phyloP scores from a whole-genome alignment of 2,888 invertebrate species.

The Drosophila mimica region DNA sequence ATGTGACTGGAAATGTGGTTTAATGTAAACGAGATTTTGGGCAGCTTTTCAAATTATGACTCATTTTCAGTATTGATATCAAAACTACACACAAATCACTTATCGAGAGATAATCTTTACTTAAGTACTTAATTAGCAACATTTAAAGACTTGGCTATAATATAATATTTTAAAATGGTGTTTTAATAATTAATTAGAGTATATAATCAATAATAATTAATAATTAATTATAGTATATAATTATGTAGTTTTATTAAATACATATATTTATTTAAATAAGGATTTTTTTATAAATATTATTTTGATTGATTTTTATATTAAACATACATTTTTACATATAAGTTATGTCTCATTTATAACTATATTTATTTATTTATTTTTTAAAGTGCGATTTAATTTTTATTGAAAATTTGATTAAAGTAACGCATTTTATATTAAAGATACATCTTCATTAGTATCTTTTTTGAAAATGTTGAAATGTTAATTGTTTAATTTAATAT shows the following conservation, averaged over 20 bases:
- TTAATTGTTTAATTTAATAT: neutral
- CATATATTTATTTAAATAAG: neutral
- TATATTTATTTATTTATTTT: neutral
- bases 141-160: too few relatives aligned
- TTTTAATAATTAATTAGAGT: neutral
- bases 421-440: neutral
- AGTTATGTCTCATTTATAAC: neutral
- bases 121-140: too few relatives aligned
- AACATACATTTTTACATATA: neutral
- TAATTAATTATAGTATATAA: neutral
- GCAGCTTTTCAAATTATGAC: neutral
- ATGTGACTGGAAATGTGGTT: constrained; percentile 31
- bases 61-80: neutral
- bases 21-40: neutral
- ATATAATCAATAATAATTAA: neutral
- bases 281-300: neutral
- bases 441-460: neutral
- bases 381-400: neutral
- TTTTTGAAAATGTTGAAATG: neutral
- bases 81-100: neutral
- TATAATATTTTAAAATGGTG: neutral
- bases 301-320: neutral
- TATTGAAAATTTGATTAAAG: neutral
- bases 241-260: too few relatives aligned
- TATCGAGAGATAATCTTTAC: too few relatives aligned